Conservation (phyloP, 1,140 invertebrate species). For the Diprion similis region DNA sequence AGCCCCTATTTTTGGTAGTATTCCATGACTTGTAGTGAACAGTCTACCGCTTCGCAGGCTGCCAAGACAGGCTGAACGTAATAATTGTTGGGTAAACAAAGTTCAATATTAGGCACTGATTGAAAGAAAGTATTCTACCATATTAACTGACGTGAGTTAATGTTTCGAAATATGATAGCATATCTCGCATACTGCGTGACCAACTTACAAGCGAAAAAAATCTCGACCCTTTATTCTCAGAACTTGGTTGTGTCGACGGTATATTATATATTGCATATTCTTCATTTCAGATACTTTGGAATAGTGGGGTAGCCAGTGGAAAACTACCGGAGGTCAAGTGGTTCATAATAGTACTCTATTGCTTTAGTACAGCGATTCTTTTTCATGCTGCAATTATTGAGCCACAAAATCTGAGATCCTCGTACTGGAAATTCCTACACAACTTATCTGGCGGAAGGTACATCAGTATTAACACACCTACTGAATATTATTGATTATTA, state of each 20-base stretch:
- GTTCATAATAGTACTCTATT: slow-evolving; percentile 75
- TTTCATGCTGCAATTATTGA: slow-evolving; percentile 84
- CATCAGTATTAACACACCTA: slow-evolving; percentile 25
- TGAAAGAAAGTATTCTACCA: no score
- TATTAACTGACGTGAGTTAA: no score
- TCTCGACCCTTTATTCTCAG: no score
- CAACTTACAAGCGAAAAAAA: no score
- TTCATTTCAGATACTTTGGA: slow-evolving; percentile 67
- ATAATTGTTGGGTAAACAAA: no score
- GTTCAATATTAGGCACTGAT: no score
- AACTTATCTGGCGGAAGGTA: slow-evolving; percentile 78
- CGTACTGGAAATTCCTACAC: slow-evolving; percentile 86
- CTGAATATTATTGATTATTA: neutral
- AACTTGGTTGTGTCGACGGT: no score
- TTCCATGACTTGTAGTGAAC: slow-evolving; percentile 7
- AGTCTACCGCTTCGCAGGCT: neutral
- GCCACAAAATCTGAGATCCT: slow-evolving; percentile 77
- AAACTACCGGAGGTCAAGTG: slow-evolving; percentile 68
- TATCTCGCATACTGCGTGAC: no score
- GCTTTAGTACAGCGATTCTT: slow-evolving; percentile 78
- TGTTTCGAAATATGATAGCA: no score
- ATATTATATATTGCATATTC: slow-evolving; percentile 22
- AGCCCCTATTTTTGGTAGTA: slow-evolving; percentile 5
- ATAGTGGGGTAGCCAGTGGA: slow-evolving; percentile 64
- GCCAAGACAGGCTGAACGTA: neutral